Evolutionary conservation across 2,113 vertebrate species (phyloP).

Genomic region (Zingel zingel): DNA sequence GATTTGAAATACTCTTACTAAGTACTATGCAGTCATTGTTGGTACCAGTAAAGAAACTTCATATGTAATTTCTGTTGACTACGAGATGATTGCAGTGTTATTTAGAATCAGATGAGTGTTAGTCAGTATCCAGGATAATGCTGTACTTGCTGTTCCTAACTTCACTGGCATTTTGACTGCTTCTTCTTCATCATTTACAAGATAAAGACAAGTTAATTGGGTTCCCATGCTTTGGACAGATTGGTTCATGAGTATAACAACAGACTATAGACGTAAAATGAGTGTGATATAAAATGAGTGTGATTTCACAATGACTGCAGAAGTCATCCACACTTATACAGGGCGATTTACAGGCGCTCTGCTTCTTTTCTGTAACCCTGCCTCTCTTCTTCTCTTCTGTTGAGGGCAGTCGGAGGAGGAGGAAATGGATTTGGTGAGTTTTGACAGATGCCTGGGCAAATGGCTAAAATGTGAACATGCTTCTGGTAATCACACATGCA

Average conservation of each 20-base stretch:
- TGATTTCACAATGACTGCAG: slow-evolving; percentile 29
- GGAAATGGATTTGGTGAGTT: slow-evolving; percentile 99
- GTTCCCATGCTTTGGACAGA: not conserved
- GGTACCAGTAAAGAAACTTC: not conserved
- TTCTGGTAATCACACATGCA: slow-evolving; percentile 58
- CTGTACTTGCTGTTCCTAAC: not conserved
- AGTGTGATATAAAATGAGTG: slow-evolving; percentile 1
- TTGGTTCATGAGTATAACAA: not conserved
- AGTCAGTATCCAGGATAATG: slow-evolving; percentile 2
- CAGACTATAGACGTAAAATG: slow-evolving; percentile 4
- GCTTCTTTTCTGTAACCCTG: slow-evolving; percentile 68
- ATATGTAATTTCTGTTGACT: slow-evolving; percentile 15
- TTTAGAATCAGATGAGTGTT: slow-evolving; percentile 22
- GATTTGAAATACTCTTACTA: slow-evolving; percentile 28
- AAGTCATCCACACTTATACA: slow-evolving; percentile 35
- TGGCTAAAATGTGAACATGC: slow-evolving; percentile 68
- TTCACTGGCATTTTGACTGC: not conserved
- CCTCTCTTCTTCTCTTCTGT: slow-evolving; percentile 83
- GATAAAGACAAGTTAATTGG: not conserved
- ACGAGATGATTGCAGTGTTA: slow-evolving; percentile 1
- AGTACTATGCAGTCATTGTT: slow-evolving; percentile 8
- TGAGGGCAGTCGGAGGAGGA: slow-evolving; percentile 97
- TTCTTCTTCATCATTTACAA: slow-evolving; percentile 7
- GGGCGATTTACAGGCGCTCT: slow-evolving; percentile 40
- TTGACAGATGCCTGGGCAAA: slow-evolving; percentile 74